Evolutionary conservation across 2,113 vertebrate genomes (phyloP).

Genomic region (Conger conger): DNA sequence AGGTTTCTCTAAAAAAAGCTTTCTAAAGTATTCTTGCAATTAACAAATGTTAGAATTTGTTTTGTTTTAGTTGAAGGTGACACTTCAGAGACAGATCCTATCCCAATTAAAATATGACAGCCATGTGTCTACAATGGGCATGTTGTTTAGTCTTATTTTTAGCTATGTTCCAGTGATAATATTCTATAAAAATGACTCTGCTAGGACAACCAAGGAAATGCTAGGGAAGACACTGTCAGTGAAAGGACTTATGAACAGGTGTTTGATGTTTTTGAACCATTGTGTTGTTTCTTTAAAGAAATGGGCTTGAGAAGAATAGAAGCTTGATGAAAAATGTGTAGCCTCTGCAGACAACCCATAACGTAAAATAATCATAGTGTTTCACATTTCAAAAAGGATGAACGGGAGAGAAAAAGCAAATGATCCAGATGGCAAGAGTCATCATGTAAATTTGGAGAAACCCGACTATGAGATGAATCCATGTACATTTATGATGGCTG

Average conservation of each 20-base stretch:
- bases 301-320: conserved; percentile 6
- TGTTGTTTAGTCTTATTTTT: background rate
- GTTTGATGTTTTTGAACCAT: background rate
- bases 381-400: conserved; percentile 4
- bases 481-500: background rate
- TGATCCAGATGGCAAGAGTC: background rate
- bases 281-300: background rate
- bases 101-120: conserved; percentile 13
- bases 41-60: background rate
- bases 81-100: conserved; percentile 11
- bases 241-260: background rate
- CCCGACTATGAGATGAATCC: background rate
- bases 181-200: conserved; percentile 17
- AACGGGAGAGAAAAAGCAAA: background rate
- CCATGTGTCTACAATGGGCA: background rate
- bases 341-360: conserved; percentile 6
- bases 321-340: conserved; percentile 16
- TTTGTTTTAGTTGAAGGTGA: conserved; percentile 21
- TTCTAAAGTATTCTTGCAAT: background rate
- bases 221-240: background rate
- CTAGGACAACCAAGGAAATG: background rate
- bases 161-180: conserved; percentile 15
- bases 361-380: conserved; percentile 15
- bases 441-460: background rate
- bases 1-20: background rate